Percentiles rank a stretch among this genome's conserved stretches.
phyloP scores from a whole-genome alignment of 2,113 vertebrate genomes.

The Otis tarda region DNA sequence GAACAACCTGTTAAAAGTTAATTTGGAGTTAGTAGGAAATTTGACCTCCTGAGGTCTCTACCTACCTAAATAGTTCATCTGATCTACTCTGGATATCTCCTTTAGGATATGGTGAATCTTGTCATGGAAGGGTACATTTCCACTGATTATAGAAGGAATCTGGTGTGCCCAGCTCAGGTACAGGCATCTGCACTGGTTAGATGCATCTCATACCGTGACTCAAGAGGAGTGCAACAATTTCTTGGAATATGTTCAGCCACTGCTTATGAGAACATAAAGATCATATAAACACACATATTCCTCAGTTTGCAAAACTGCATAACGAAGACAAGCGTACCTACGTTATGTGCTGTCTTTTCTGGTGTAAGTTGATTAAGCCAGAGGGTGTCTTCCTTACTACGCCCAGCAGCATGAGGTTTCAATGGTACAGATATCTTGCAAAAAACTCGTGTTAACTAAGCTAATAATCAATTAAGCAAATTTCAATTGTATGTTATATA shows the following conservation, averaged over 20 bases:
- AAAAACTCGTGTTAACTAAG: neutral
- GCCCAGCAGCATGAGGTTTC: neutral
- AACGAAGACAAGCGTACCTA: neutral
- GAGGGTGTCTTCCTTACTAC: neutral
- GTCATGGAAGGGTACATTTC: neutral
- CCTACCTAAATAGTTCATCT: neutral
- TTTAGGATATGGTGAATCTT: neutral
- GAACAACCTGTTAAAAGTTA: neutral
- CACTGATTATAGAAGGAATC: neutral
- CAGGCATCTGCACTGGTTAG: neutral
- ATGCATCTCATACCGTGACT: neutral
- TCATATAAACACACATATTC: neutral
- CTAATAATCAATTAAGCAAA: neutral
- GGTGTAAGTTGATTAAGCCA: neutral
- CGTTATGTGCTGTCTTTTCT: rapidly evolving
- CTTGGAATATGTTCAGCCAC: neutral
- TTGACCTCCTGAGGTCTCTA: neutral
- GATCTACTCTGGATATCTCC: neutral
- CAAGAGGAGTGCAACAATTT: neutral
- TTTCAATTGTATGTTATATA: neutral
- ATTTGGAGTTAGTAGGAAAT: neutral
- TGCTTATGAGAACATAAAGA: neutral
- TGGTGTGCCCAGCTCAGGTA: neutral
- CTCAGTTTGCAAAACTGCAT: neutral
- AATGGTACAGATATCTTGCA: neutral